Conservation (phyloP, 2,888 invertebrate genomes). For the Drosophila falleni region DNA sequence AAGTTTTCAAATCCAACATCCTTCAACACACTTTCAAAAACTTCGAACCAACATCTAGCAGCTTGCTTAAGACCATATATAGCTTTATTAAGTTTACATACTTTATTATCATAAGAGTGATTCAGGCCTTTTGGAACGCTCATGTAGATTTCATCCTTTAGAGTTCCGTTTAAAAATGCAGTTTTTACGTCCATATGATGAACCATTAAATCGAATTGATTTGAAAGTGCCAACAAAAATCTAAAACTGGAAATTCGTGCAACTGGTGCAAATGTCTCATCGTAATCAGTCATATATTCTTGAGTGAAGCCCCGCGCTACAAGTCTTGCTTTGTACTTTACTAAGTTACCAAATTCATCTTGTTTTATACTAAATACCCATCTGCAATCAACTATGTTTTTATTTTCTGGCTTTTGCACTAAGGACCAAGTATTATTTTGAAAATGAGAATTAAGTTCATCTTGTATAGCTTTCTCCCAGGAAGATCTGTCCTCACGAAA, state of each 20-base stretch:
- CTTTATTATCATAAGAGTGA: slow-evolving; percentile 4
- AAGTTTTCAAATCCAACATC: too few relatives aligned
- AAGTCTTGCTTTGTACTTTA: slow-evolving; percentile 29
- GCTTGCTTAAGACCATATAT: slow-evolving; percentile 61
- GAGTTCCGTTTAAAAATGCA: slow-evolving; percentile 25
- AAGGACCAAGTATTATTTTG: slow-evolving; percentile 17
- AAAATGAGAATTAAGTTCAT: slow-evolving; percentile 13
- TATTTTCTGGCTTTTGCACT: slow-evolving; percentile 31
- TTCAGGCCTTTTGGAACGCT: not conserved
- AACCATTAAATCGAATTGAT: slow-evolving; percentile 22
- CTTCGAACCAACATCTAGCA: slow-evolving; percentile 14
- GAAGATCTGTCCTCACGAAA: not conserved
- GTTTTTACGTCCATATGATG: slow-evolving; percentile 39
- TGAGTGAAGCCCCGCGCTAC: slow-evolving; percentile 32
- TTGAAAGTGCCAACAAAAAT: slow-evolving; percentile 20
- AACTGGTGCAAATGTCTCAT: slow-evolving; percentile 30
- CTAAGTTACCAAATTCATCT: slow-evolving; percentile 16
- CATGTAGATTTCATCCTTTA: slow-evolving; percentile 34
- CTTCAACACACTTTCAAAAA: slow-evolving; percentile 9
- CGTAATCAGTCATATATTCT: slow-evolving; percentile 26
- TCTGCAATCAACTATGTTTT: slow-evolving; percentile 19
- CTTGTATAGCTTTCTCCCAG: slow-evolving; percentile 7
- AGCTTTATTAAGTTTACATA: slow-evolving; percentile 39
- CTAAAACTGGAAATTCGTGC: slow-evolving; percentile 27
- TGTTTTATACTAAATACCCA: slow-evolving; percentile 18